Evolutionary conservation across 2,797 vertebrate genomes (phyloP).

Genomic region (Poliocrania exsul): DNA sequence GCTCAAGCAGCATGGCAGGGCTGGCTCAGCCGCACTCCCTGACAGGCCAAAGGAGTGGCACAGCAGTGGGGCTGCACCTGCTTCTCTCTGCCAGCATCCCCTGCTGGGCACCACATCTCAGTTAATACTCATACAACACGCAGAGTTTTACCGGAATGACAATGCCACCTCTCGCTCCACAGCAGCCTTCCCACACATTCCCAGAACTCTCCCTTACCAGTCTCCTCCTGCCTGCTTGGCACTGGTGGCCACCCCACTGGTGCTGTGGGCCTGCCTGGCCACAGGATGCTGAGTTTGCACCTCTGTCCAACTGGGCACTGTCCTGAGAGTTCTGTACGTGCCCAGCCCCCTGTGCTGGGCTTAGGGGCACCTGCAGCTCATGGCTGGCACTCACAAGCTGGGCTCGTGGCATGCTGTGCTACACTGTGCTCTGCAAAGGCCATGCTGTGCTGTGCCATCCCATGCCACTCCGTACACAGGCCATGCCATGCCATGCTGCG

Average conservation of each 20-base stretch:
- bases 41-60: fast-evolving
- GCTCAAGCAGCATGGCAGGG: not conserved
- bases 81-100: fast-evolving
- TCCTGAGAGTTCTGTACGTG: fast-evolving
- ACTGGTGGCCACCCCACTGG: fast-evolving
- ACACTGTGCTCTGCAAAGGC: no score
- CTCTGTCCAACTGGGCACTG: fast-evolving
- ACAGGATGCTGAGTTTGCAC: not conserved
- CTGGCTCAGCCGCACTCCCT: fast-evolving
- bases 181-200: not conserved
- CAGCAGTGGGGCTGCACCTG: fast-evolving
- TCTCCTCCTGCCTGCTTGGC: not conserved
- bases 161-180: not conserved
- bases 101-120: fast-evolving
- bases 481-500: fast-evolving
- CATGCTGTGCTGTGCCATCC: fast-evolving
- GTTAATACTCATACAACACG: fast-evolving
- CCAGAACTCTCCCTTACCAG: fast-evolving
- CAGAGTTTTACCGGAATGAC: not conserved
- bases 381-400: not conserved
- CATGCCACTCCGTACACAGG: not conserved
- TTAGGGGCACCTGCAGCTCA: not conserved
- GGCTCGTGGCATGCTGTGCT: fast-evolving
- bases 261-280: not conserved
- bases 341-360: fast-evolving